These are phyloP conservation scores for Crotophaga sulcirostris DNA, from an alignment of 2,113 vertebrate genomes.

Conservation along the genomic window DNA sequence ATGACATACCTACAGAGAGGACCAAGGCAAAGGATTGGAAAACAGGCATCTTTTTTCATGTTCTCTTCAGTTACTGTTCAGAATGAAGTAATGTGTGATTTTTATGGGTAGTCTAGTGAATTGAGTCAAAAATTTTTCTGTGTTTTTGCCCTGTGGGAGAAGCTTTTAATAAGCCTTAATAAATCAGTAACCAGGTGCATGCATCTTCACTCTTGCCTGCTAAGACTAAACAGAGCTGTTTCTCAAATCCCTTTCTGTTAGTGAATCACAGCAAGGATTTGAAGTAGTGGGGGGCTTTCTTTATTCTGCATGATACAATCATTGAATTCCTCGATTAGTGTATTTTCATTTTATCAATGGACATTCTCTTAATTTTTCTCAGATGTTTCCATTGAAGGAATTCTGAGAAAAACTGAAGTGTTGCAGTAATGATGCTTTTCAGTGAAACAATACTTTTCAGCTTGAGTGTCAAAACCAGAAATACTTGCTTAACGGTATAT, in stretches of 20 bases:
- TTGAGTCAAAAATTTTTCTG: background rate
- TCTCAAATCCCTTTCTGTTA: background rate
- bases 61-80: background rate
- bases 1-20: background rate
- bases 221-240: background rate
- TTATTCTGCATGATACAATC: background rate
- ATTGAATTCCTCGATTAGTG: background rate
- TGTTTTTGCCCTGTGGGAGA: background rate
- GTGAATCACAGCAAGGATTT: background rate
- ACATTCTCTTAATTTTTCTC: background rate
- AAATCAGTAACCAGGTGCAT: background rate
- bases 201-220: background rate
- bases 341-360: background rate
- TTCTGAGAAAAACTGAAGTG: background rate
- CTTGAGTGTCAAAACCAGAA: background rate
- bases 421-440: background rate
- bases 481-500: background rate
- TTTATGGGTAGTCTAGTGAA: background rate
- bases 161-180: background rate
- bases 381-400: background rate
- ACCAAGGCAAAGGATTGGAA: background rate
- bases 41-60: background rate
- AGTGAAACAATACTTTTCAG: background rate
- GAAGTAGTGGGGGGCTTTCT: background rate
- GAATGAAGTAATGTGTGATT: background rate